A percentile compares a stretch with the other conserved stretches of the same genome.
These are phyloP conservation scores for Margaritifera margaritifera DNA, from an alignment of 2,888 invertebrate genomes.

Conservation along the genomic window DNA sequence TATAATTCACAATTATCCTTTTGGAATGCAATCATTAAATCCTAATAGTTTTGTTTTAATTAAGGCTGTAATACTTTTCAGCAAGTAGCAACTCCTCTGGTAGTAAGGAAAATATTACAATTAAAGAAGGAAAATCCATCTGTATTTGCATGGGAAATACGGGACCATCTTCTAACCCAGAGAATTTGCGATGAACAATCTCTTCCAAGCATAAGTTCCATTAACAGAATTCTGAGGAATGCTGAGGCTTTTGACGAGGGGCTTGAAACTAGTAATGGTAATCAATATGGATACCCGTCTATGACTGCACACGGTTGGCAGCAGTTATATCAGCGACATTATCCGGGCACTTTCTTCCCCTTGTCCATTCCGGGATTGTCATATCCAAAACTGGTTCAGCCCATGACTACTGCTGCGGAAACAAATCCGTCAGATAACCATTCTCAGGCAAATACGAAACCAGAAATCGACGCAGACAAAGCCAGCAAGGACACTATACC, in stretches of 20 bases:
- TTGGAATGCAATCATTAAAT: not conserved
- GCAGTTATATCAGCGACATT: conserved; percentile 30
- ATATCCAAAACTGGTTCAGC: conserved; percentile 61
- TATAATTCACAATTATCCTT: not conserved
- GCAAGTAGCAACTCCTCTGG: conserved; percentile 95
- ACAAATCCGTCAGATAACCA: too few relatives aligned
- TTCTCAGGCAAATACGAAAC: too few relatives aligned
- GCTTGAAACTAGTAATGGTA: conserved; percentile 31
- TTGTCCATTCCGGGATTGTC: conserved; percentile 60
- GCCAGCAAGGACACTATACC: too few relatives aligned
- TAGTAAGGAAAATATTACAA: conserved; percentile 93
- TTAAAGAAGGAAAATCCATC: conserved; percentile 96
- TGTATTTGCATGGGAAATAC: conserved; percentile 97
- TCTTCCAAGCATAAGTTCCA: conserved; percentile 94
- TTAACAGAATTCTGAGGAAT: conserved; percentile 89
- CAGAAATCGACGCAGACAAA: too few relatives aligned
- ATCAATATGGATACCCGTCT: conserved; percentile 29
- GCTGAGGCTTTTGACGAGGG: conserved; percentile 48
- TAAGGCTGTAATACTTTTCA: conserved; percentile 23
- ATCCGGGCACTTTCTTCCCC: conserved; percentile 40
- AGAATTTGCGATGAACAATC: conserved; percentile 84
- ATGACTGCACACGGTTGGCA: conserved; percentile 32
- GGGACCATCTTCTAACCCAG: conserved; percentile 90
- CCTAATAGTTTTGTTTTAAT: not conserved
- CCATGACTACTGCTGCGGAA: conserved; percentile 18